Base-by-base conservation (phyloP, 2,888 invertebrate genomes). In the Hofmannophila pseudospretella region DNA sequence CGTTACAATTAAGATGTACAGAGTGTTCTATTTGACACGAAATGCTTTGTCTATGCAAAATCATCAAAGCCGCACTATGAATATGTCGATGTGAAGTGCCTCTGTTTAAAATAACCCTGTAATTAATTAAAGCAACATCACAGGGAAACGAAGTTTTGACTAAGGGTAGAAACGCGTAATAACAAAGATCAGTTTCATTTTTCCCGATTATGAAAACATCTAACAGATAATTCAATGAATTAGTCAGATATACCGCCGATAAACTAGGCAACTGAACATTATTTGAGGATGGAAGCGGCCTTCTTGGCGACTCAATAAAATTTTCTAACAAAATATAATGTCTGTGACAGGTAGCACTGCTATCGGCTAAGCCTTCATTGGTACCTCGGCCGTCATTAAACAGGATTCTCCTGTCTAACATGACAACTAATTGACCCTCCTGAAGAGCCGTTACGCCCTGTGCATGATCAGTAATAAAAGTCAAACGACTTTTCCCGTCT, bases 371-470 rank as follows among this genome's bases (percentile, higher is more conserved):
- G 5, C 97, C 97, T 74, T 98, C 97, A 2, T 94, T 94, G 89
- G 97, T 92, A 3, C 98, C 99, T 45, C 98, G 89, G 8, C 94
- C 94, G 59, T 99, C 99, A 66, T 99, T 96, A 66, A 95, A 96
- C 7, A 95, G 88, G 1, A 98, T 93, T 37, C 97, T 87, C 9
- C 99, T 88, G 61, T 99, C 99, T 42, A 99, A 80, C 94, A 99
- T 96, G 0, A 98, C 91, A 58, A 98, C 95, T 31, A 99, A 61
- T 75, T 92, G 93, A 1, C 98, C 98, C 3, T 94, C 93, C 57
- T 96, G 93, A 70, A 96, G 92, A 41, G 95, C 94, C 1, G 97
- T 93, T 0, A 95, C 92, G 1, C 97, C 99, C 88, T 97, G 94
- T 0, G 97, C 94, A 61, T 97, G 96, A 42, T 95, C 94, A 0